phyloP scores from a whole-genome alignment of 2,797 vertebrate genomes.

The Enteromius viviparus region DNA sequence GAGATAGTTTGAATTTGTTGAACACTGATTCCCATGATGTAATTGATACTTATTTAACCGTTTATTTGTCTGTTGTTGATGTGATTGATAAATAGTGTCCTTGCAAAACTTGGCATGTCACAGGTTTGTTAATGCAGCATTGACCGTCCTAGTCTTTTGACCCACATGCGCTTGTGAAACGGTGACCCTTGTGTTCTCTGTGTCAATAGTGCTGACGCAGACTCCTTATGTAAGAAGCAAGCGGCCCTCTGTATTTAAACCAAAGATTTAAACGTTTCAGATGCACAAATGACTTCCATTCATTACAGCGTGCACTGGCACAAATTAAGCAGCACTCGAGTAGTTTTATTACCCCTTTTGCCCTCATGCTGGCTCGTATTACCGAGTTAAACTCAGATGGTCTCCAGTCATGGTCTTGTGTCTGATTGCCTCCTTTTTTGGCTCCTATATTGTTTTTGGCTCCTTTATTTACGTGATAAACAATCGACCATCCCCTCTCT shows the following conservation, averaged over 20 bases:
- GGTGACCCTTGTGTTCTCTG: conserved; percentile 49
- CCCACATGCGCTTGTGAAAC: conserved; percentile 32
- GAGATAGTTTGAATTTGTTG: background rate
- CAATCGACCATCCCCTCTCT: conserved; percentile 9
- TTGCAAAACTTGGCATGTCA: background rate
- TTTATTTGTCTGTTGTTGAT: conserved; percentile 14
- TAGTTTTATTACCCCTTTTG: conserved; percentile 13
- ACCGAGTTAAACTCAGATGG: background rate
- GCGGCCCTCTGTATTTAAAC: background rate
- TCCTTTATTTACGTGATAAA: conserved; percentile 43
- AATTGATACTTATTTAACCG: background rate
- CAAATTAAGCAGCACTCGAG: background rate
- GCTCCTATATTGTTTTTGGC: conserved; percentile 21
- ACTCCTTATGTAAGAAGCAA: conserved; percentile 42
- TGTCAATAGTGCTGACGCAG: conserved; percentile 52
- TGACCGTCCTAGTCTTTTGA: conserved; percentile 18
- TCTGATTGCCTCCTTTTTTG: conserved; percentile 25
- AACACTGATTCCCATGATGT: too few relatives aligned
- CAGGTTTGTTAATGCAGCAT: conserved; percentile 12
- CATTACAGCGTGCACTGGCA: background rate
- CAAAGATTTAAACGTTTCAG: conserved; percentile 22
- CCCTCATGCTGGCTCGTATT: conserved; percentile 32
- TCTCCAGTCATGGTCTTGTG: conserved; percentile 3
- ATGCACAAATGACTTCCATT: conserved; percentile 12
- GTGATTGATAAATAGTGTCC: background rate